Evolutionary conservation across 1,140 invertebrate species (phyloP).

Genomic region (Caenorhabditis tropicalis): DNA sequence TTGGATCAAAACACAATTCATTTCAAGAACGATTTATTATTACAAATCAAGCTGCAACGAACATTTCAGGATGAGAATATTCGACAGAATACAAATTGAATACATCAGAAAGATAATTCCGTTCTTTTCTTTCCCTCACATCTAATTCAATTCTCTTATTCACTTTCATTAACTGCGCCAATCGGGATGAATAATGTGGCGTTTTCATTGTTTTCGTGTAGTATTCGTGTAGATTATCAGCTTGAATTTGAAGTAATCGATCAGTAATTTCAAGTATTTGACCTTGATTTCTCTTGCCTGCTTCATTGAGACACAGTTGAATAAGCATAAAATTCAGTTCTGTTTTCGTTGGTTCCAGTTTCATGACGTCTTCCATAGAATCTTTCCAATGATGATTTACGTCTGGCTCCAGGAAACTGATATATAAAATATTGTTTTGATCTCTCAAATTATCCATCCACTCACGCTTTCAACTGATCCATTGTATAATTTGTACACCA

Average conservation of each 20-base stretch:
- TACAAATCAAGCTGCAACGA: neutral
- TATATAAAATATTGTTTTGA: neutral
- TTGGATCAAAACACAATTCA: too few species aligned
- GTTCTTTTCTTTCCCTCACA: neutral
- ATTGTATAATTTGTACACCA: neutral
- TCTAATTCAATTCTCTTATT: neutral
- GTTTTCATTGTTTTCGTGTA: neutral
- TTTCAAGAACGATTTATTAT: too few species aligned
- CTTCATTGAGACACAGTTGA: neutral
- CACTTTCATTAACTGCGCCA: neutral
- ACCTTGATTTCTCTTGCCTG: neutral
- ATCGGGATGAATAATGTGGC: neutral
- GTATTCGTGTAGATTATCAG: neutral
- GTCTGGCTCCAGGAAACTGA: neutral
- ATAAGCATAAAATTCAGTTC: neutral
- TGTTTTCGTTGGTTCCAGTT: neutral
- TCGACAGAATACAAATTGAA: neutral
- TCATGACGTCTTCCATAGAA: neutral
- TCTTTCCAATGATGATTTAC: neutral
- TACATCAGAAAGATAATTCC: neutral
- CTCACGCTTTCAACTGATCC: neutral
- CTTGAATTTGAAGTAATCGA: neutral
- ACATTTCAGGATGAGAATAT: neutral
- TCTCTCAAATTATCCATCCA: neutral
- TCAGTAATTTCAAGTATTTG: neutral